These are phyloP conservation scores for Dicyrtoma fusca DNA, from an alignment of 2,888 invertebrate species.

Conservation along the genomic window DNA sequence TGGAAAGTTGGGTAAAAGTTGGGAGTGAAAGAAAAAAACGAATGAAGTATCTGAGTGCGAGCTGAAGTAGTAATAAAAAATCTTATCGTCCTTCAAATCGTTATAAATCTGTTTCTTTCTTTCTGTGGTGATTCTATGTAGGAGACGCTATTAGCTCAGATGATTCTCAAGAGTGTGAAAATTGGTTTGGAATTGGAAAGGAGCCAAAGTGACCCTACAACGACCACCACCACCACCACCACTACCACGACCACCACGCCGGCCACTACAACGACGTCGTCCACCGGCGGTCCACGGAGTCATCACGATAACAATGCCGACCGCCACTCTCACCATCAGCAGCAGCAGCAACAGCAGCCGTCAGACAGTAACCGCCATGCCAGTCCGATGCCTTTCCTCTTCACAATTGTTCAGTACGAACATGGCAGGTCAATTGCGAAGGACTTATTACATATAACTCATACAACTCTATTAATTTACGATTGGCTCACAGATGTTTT, in stretches of 20 bases:
- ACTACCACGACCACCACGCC: conserved; percentile 9
- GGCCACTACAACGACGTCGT: conserved; percentile 11
- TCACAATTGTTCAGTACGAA: conserved; percentile 52
- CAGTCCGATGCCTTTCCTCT: conserved; percentile 44
- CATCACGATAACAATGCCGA: conserved; percentile 9
- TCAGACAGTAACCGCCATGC: conserved; percentile 17
- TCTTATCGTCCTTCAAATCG: no score
- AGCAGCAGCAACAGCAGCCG: conserved; percentile 33
- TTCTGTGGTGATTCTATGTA: conserved; percentile 19
- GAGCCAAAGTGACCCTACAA: conserved; percentile 29
- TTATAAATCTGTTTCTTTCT: no score
- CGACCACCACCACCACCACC: conserved; percentile 24
- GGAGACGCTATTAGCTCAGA: conserved; percentile 53
- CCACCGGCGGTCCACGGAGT: conserved; percentile 12
- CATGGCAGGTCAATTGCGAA: conserved; percentile 48
- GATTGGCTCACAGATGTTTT: background rate
- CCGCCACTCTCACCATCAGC: conserved; percentile 21
- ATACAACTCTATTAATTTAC: background rate
- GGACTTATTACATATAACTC: background rate
- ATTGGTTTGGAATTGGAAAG: conserved; percentile 53
- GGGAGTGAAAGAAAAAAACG: no score
- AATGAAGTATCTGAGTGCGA: no score
- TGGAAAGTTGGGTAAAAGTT: no score
- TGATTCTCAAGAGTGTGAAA: conserved; percentile 54
- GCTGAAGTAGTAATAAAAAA: no score